Conservation (phyloP, 2,797 vertebrate genomes). For the Fratercula arctica region DNA sequence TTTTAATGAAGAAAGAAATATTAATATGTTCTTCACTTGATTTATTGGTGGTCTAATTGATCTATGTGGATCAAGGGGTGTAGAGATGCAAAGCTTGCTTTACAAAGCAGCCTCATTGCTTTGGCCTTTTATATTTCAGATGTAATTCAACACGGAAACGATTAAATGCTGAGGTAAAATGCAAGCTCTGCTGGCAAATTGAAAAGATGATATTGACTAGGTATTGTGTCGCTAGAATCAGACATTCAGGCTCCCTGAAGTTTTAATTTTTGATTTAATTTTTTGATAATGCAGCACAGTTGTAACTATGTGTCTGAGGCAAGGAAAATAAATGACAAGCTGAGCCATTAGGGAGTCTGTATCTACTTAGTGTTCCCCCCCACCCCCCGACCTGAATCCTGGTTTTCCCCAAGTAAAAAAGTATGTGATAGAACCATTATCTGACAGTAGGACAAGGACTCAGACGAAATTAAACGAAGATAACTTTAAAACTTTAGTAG, state of each 20-base stretch:
- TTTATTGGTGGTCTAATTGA: neutral
- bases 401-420: neutral
- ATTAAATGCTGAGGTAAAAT: constrained; percentile 40
- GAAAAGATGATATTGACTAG: constrained; percentile 61
- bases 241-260: constrained; percentile 75
- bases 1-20: neutral
- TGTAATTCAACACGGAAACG: constrained; percentile 36
- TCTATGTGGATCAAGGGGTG: neutral
- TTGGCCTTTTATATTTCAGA: neutral
- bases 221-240: constrained; percentile 70
- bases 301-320: constrained; percentile 58
- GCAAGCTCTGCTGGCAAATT: constrained; percentile 38
- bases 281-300: constrained; percentile 73
- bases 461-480: constrained; percentile 40
- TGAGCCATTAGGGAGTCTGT: constrained; percentile 43
- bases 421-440: neutral
- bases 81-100: neutral
- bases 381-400: neutral
- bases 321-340: constrained; percentile 49
- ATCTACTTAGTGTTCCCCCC: neutral
- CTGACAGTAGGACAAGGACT: constrained; percentile 23
- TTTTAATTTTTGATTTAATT: constrained; percentile 82
- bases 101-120: neutral
- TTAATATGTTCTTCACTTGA: neutral
- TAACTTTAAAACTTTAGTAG: neutral